Conservation (phyloP, 2,113 vertebrate species). For the Malaclemys terrapin region DNA sequence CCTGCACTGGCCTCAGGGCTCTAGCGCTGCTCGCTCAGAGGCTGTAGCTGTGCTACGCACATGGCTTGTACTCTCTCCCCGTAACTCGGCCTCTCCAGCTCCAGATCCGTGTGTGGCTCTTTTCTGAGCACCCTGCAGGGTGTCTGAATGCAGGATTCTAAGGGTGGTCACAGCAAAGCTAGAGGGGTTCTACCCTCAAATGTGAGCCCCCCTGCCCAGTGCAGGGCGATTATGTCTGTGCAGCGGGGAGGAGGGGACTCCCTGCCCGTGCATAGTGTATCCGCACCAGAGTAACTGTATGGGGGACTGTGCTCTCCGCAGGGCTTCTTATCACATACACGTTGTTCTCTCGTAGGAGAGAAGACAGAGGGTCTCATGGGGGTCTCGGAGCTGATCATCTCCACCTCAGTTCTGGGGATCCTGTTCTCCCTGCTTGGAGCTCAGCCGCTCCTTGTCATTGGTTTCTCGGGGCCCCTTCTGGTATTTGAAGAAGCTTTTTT, state of each 20-base stretch:
- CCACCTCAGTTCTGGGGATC: constrained; percentile 93
- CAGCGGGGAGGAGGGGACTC: not conserved
- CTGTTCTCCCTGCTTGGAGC: constrained; percentile 94
- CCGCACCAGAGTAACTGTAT: not conserved
- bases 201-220: not conserved
- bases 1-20: constrained; percentile 48
- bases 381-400: constrained; percentile 96
- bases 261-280: not conserved
- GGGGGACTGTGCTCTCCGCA: not conserved
- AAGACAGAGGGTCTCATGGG: constrained; percentile 98
- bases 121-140: not conserved
- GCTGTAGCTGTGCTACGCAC: not conserved
- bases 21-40: not conserved
- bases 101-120: not conserved
- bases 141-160: not conserved
- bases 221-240: not conserved
- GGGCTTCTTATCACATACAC: not conserved
- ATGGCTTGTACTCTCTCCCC: constrained; percentile 44
- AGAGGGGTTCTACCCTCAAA: not conserved
- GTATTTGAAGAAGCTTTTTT: constrained; percentile 99
- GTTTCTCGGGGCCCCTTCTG: constrained; percentile 95
- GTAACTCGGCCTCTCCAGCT: constrained; percentile 44
- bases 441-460: constrained; percentile 96
- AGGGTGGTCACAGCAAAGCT: not conserved
- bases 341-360: constrained; percentile 84